Evolutionary conservation across 2,797 vertebrate genomes (phyloP), one percentile per base, ranked within the genome.

Genomic region (Carapus acus): DNA sequence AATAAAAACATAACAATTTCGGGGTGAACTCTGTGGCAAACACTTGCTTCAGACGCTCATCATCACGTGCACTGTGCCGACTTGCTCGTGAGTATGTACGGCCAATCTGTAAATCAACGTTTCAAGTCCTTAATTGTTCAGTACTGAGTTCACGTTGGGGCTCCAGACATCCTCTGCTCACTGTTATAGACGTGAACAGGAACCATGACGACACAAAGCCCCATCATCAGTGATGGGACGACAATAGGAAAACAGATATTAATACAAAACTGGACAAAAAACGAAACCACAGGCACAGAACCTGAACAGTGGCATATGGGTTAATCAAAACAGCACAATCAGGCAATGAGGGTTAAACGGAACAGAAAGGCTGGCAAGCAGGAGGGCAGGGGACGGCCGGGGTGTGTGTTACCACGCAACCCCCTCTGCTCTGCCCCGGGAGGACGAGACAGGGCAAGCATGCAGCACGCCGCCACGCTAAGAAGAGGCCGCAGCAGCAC

Each of bases 391-490:
- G 40, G n/a, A 20, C 39, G 31, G 21, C 33, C 74, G 74, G 11
- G 39, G 53, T 15, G 29, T 56, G 24, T 62, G 63, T 58, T 24
- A 57, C 50, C 40, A 42, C 47, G 43, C 29, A 8, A 39, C 34
- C 17, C 16, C 58, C 40, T 9, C 56, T 38, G 18, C 43, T 51
- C 51, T 41, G 58, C 73, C 71, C 67, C 64, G 76, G 77, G 80
- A 89, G 88, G 87, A 86, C 6, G 31, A 84, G 80, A 85, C 85
- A 84, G 90, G 90, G 88, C 85, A 84, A 91, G 90, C 90, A 91
- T 89, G 86, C 83, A 85, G 85, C 84, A 84, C 71, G 73, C 80
- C 87, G 73, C 73, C 79, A 71, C 59, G 62, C 73, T 63, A 60
- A 78, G 52, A 73, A 62, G 50, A 50, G 65, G 27, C 6, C 6